Conservation (phyloP, 2,888 invertebrate genomes). For the Camptogramma bilineatum region DNA sequence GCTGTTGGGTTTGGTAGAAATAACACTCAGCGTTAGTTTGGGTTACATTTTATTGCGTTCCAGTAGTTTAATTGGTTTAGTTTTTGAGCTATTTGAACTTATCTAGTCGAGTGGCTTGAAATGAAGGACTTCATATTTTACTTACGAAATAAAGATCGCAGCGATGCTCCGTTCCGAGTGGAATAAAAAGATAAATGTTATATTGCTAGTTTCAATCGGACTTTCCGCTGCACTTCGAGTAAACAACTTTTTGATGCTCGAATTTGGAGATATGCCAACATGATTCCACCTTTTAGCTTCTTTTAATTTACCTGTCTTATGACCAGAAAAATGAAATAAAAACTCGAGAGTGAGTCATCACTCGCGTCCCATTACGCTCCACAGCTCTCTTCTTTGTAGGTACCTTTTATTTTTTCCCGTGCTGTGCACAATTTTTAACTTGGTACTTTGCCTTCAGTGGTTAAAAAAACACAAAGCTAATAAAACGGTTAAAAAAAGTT, state of each 20-base stretch:
- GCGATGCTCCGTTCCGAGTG: conserved; percentile 21
- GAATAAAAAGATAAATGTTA: conserved; percentile 30
- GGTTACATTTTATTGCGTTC: conserved; percentile 1
- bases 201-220: conserved; percentile 25
- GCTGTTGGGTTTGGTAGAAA: not conserved
- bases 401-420: not conserved
- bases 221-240: conserved; percentile 14
- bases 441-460: not conserved
- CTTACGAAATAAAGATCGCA: conserved; percentile 29
- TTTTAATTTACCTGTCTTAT: not conserved
- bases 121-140: conserved; percentile 39
- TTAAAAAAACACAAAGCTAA: not conserved
- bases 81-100: conserved; percentile 14
- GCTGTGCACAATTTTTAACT: not conserved
- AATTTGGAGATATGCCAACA: conserved; percentile 23
- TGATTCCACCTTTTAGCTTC: conserved; percentile 6
- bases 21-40: not conserved
- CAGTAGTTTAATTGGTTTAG: conserved; percentile 13
- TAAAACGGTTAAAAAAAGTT: not conserved
- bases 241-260: conserved; percentile 27
- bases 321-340: not conserved
- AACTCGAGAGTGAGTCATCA: not conserved
- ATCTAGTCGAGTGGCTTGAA: conserved; percentile 31
- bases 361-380: not conserved
- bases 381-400: not conserved